Percentiles rank a stretch among this genome's conserved stretches.
These are phyloP conservation scores for Meleagris gallopavo DNA, from an alignment of 2,113 vertebrate genomes.

Conservation along the genomic window DNA sequence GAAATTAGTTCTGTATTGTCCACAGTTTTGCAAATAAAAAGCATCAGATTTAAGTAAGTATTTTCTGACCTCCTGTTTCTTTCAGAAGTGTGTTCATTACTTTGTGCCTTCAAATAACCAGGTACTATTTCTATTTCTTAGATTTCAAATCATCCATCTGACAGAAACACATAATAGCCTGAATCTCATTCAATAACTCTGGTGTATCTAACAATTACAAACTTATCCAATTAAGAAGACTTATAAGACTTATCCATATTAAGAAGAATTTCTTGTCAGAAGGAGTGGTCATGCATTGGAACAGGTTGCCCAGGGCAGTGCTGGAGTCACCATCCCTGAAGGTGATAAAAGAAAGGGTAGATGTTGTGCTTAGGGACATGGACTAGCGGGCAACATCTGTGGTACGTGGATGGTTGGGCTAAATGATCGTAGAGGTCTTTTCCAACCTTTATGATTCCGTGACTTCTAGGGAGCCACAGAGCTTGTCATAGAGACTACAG, in stretches of 20 bases:
- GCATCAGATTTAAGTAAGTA: background rate
- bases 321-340: too few species aligned
- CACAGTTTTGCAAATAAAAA: conserved; percentile 27
- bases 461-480: background rate
- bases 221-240: too few species aligned
- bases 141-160: background rate
- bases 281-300: too few species aligned
- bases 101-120: background rate
- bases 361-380: too few species aligned
- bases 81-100: conserved; percentile 11
- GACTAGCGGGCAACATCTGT: too few species aligned
- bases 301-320: too few species aligned
- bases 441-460: too few species aligned
- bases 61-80: conserved; percentile 44
- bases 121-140: background rate
- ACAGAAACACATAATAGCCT: background rate
- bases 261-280: too few species aligned
- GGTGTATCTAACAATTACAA: background rate
- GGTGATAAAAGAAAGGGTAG: too few species aligned
- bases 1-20: conserved; percentile 8
- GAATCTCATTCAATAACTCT: background rate
- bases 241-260: too few species aligned
- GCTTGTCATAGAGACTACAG: background rate
- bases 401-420: too few species aligned
- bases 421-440: too few species aligned